These are phyloP conservation scores for Chironomus riparius DNA, from an alignment of 2,888 invertebrate species.

Conservation along the genomic window DNA sequence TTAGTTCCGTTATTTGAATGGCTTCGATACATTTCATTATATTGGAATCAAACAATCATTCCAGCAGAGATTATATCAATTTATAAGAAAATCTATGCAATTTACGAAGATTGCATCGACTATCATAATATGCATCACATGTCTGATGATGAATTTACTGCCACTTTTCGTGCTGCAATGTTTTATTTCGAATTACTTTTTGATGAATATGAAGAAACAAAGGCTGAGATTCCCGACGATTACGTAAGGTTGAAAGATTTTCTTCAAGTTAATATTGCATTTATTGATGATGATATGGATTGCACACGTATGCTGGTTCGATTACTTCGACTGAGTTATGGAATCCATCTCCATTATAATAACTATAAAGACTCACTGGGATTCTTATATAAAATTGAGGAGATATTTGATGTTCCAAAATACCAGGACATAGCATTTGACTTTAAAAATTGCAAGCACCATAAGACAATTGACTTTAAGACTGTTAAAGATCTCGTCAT, in stretches of 20 bases:
- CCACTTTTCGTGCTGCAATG: conserved; percentile 32
- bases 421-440: conserved; percentile 34
- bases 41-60: conserved; percentile 31
- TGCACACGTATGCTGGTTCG: conserved; percentile 43
- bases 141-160: conserved; percentile 32
- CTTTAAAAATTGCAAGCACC: conserved; percentile 48
- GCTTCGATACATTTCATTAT: conserved; percentile 33
- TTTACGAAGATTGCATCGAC: conserved; percentile 33
- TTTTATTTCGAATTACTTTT: conserved; percentile 35
- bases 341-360: conserved; percentile 46
- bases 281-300: conserved; percentile 41
- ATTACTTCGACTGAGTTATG: conserved; percentile 49
- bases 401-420: conserved; percentile 29
- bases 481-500: conserved; percentile 44
- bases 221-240: conserved; percentile 19
- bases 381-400: conserved; percentile 42
- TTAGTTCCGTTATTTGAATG: conserved; percentile 33
- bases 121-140: conserved; percentile 33
- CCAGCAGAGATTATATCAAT: conserved; percentile 32
- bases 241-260: conserved; percentile 36
- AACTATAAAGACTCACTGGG: conserved; percentile 46
- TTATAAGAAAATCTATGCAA: conserved; percentile 32
- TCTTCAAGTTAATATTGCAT: conserved; percentile 36
- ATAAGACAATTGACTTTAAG: conserved; percentile 43
- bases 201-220: conserved; percentile 28